A percentile compares a stretch with the other conserved stretches of the same genome.
Conservation (phyloP, 2,113 vertebrate genomes). For the Megaceryle maxima region DNA sequence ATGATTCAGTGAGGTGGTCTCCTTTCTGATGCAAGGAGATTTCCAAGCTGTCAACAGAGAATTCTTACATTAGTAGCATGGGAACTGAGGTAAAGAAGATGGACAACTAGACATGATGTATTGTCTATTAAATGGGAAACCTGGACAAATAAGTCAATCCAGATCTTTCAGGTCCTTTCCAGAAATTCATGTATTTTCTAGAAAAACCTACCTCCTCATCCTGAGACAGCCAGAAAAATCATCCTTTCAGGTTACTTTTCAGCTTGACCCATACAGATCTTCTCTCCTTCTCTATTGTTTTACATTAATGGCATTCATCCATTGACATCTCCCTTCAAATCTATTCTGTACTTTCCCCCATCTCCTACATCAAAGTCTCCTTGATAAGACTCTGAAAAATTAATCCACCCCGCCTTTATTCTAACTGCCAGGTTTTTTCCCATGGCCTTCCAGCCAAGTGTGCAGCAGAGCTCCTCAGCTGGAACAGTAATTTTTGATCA, state of each 20-base stretch:
- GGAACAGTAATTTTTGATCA: neutral
- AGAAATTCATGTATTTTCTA: neutral
- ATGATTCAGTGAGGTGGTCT: neutral
- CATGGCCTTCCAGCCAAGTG: neutral
- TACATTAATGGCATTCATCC: neutral
- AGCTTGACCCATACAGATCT: neutral
- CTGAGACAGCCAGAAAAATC: neutral
- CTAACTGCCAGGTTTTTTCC: neutral
- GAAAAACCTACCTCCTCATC: neutral
- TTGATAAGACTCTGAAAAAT: neutral
- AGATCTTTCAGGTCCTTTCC: neutral
- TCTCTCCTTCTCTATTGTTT: neutral
- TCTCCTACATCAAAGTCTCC: neutral
- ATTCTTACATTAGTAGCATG: neutral
- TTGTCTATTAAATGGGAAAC: neutral
- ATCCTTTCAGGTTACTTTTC: neutral
- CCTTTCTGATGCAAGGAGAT: neutral
- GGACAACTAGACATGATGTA: neutral
- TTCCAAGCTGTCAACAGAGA: neutral
- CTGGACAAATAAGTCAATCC: neutral
- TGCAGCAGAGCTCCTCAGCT: fast-evolving
- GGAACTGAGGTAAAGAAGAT: neutral
- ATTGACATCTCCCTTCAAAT: neutral
- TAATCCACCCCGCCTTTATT: neutral
- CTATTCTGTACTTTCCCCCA: neutral